Evolutionary conservation across 1,140 invertebrate species (phyloP).

Genomic region (Samia ricini): DNA sequence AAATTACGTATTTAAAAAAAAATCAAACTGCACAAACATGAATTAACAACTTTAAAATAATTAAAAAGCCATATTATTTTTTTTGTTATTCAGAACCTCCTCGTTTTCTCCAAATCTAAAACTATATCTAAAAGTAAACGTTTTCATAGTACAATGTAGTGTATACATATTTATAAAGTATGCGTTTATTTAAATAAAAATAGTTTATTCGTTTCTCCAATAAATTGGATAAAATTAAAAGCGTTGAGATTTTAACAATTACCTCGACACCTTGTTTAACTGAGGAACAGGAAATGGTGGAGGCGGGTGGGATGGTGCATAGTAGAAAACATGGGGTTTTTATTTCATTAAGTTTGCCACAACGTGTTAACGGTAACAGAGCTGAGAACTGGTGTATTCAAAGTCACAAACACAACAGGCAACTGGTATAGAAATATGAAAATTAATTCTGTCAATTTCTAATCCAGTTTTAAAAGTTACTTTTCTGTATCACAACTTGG

Average conservation of each 20-base stretch:
- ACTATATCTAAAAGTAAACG: too few relatives aligned
- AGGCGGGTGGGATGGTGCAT: too few relatives aligned
- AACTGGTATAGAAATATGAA: constrained; percentile 14
- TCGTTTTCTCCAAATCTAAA: too few relatives aligned
- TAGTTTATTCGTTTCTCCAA: not conserved
- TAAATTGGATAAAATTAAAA: not conserved
- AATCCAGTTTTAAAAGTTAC: not conserved
- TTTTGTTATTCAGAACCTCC: too few relatives aligned
- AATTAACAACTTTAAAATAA: not conserved
- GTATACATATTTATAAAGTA: not conserved
- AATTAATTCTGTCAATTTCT: constrained; percentile 19
- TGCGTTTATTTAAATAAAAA: not conserved
- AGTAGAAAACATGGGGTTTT: too few relatives aligned
- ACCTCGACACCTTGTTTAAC: not conserved
- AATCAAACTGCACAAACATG: too few relatives aligned
- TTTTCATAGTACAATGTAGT: too few relatives aligned
- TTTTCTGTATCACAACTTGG: constrained; percentile 53
- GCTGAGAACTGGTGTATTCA: not conserved
- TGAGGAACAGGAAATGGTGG: too few relatives aligned
- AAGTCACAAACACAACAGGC: constrained; percentile 9
- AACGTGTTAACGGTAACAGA: not conserved
- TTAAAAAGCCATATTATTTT: not conserved
- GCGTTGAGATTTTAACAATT: not conserved
- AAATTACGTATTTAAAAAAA: not conserved
- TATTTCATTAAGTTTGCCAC: too few relatives aligned